Percentiles rank a stretch among this genome's conserved stretches.
Conservation (phyloP, 92 coral and sea anemone genomes). For the Porites rus region DNA sequence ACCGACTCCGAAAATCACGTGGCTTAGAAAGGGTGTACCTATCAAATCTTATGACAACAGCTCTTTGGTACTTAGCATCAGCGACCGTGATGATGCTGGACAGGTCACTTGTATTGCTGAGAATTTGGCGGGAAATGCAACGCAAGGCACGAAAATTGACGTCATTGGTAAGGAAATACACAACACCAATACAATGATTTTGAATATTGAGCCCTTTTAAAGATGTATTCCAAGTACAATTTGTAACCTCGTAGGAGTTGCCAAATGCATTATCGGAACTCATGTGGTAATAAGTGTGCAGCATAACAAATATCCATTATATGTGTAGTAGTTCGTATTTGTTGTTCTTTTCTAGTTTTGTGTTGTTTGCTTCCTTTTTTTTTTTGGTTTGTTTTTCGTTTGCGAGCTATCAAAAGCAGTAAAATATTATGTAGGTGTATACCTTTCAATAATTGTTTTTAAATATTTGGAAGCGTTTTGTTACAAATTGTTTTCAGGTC, state of each 20-base stretch:
- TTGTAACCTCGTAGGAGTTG: too few relatives aligned
- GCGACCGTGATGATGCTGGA: constrained; percentile 59
- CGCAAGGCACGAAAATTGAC: constrained; percentile 47
- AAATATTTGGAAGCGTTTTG: too few relatives aligned
- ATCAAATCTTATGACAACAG: constrained; percentile 16
- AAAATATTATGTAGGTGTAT: too few relatives aligned
- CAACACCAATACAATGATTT: too few relatives aligned
- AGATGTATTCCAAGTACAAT: too few relatives aligned
- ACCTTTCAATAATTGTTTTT: too few relatives aligned
- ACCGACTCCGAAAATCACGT: constrained; percentile 69
- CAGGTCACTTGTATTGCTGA: constrained; percentile 70
- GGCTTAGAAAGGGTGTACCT: constrained; percentile 69
- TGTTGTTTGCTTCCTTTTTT: background rate
- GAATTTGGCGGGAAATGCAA: constrained; percentile 68
- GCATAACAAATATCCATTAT: too few relatives aligned
- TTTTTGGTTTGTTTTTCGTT: background rate
- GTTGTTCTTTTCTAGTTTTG: background rate
- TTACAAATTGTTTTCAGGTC: too few relatives aligned
- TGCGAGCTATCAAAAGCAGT: too few relatives aligned
- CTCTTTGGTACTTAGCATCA: constrained; percentile 24
- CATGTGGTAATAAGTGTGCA: too few relatives aligned
- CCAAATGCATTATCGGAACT: too few relatives aligned
- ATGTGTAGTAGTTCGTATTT: too few relatives aligned
- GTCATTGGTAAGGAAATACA: constrained; percentile 64
- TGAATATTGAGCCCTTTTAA: background rate